A percentile compares a stretch with the other conserved stretches of the same genome.
These are phyloP conservation scores for Sceloporus tristichus DNA, from an alignment of 2,113 vertebrate genomes.

Conservation along the genomic window DNA sequence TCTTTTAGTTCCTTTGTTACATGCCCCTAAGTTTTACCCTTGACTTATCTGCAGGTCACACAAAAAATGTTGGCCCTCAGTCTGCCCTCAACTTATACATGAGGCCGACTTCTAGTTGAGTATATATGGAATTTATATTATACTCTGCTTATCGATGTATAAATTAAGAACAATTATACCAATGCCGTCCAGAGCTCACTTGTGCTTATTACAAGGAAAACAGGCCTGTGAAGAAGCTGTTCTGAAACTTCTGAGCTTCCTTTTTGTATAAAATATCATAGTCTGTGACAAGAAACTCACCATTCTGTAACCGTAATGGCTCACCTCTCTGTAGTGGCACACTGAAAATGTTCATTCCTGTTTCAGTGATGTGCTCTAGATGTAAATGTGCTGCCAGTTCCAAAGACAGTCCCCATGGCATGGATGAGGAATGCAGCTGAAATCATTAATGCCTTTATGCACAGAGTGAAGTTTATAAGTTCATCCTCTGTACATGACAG, in stretches of 20 bases:
- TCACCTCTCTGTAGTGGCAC: not conserved
- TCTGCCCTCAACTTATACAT: no score
- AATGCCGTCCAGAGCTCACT: not conserved
- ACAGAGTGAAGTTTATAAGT: conserved; percentile 20
- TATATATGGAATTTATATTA: no score
- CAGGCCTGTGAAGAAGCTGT: not conserved
- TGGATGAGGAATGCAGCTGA: conserved; percentile 11
- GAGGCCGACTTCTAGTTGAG: no score
- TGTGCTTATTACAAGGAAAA: not conserved
- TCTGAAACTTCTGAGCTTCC: not conserved
- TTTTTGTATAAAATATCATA: not conserved
- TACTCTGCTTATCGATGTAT: no score
- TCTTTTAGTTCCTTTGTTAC: no score
- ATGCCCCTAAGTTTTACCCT: no score
- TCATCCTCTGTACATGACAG: not conserved
- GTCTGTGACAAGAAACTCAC: not conserved
- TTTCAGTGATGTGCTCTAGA: conserved; percentile 5
- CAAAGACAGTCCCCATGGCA: conserved; percentile 2
- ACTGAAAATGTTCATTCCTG: not conserved
- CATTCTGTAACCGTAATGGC: not conserved
- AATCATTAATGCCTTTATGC: conserved; percentile 46
- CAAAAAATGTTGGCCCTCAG: no score
- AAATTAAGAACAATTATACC: not conserved
- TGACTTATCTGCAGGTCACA: no score
- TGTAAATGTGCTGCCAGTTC: conserved; percentile 18